Conservation (phyloP, 2,113 vertebrate genomes). For the Bufo bufo region DNA sequence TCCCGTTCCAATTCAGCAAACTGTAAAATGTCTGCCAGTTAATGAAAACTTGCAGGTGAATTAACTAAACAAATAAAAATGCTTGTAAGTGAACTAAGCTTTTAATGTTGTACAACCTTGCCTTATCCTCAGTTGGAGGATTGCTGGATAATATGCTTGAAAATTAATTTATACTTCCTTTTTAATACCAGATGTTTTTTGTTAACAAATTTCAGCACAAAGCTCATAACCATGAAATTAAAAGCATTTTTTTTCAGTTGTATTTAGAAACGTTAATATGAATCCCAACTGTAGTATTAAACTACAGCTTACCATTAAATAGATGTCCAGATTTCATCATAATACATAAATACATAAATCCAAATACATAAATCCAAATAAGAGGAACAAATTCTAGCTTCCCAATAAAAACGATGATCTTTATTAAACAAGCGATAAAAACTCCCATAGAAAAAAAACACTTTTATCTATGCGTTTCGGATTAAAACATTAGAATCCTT, state of each 20-base stretch:
- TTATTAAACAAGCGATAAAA: too few relatives aligned
- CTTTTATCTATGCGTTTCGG: too few relatives aligned
- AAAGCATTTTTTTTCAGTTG: background rate
- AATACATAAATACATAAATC: too few relatives aligned
- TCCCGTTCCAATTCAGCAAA: constrained; percentile 41
- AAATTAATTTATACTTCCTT: constrained; percentile 28
- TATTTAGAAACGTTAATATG: background rate
- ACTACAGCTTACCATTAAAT: background rate
- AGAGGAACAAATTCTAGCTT: too few relatives aligned
- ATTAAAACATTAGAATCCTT: too few relatives aligned
- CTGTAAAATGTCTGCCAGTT: constrained; percentile 32
- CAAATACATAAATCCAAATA: too few relatives aligned
- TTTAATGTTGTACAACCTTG: constrained; percentile 23
- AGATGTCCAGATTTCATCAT: background rate
- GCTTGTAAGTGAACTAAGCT: constrained; percentile 26
- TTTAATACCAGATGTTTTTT: constrained; percentile 11
- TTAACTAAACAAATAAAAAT: constrained; percentile 40
- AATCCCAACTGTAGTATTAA: background rate
- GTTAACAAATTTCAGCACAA: constrained; percentile 17
- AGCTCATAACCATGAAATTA: constrained; percentile 20
- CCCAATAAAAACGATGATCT: too few relatives aligned
- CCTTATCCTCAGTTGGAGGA: background rate
- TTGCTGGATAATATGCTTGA: background rate
- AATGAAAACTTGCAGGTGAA: constrained; percentile 31
- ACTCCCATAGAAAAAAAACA: too few relatives aligned